Evolutionary conservation across 1,140 invertebrate species (phyloP), one percentile per base, ranked within the genome.

Genomic region (Cataglyphis hispanica): DNA sequence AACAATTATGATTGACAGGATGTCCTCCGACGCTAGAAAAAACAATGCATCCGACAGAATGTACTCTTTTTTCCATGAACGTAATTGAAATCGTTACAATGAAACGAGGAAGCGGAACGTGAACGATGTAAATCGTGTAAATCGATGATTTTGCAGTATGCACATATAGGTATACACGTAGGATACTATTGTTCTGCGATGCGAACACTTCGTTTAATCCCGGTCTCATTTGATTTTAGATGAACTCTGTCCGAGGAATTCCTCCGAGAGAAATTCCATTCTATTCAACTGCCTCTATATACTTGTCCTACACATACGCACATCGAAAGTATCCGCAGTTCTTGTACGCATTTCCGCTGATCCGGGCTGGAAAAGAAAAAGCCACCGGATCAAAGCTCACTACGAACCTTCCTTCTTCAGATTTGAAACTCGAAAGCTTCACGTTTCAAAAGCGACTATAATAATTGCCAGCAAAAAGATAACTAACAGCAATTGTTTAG

Each of bases 161-260:
- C 22, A 31, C 16, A 34, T 53, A 10, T 64, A 67, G n/a, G 43
- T 76, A n/a, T n/a, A 43, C 43, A 46, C 11, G 31, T 19, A 56
- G 27, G 34, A 69, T 19, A 31, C 46, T 56, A 77, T 80, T 56
- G 31, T 25, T 11, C 31, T 31, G 16, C 10, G 19, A 34, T 10
- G n/a, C 72, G 56, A 56, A 25, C n/a, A 13, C n/a, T 13, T 61
- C 61, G 40, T 81, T 88, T 86, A 89, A 88, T 89, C 72, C 66
- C 13, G 19, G 34, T 40, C 77, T 86, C 60, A 63, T 88, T 86
- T 89, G 77, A 84, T 63, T 88, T 86, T 87, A 83, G 84, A 88
- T 74, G 77, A 84, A 84, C 40, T 13, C 22, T 34, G 16, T 25
- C 25, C 75, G 34, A 83, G 31, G 60, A 84, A 89, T 88, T 84